Base-by-base conservation (phyloP, 53 echinoderm and acorn worm genomes). In the Stichopus horrens region DNA sequence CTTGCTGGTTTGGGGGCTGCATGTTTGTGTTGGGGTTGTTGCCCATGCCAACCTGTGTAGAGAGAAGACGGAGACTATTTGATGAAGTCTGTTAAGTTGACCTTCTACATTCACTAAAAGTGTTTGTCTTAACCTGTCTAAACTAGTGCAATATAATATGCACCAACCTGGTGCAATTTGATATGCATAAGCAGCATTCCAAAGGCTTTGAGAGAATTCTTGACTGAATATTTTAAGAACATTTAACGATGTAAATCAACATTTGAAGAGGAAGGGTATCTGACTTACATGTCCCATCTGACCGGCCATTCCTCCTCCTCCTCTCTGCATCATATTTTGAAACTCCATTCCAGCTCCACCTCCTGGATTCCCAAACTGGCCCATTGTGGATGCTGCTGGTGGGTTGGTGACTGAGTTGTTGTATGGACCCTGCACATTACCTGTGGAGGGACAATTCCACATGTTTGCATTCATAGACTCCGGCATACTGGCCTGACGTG, bases 241-340 rank as follows among this genome's bases (percentile, higher is more conserved):
- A 67, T 67, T 67, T 67, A 14, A 67, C 3, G 68, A 67, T 0
- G 68, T 67, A 67, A n/a, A 67, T 14, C n/a, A n/a, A 14, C n/a
- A 67, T 3, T 67, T 11, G n/a, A n/a, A 3, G 13, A 67, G 37
- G 37, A 37, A 37, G 37, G 37, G 37, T 37, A 5, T 5, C 4
- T 75, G 6, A 52, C 85, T 85, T 52, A 81, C 71, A 80, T 65
- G 59, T 80, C 80, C 76, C 83, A 89, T 71, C 80, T 79, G 79
- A 73, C 73, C 68, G 4, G 83, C 66, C 89, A 76, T 76, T 54
- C 20, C 79, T 5, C 83, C 83, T 83, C 91, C 83, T 7, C 86
- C 87, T 88, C 91, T 91, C 89, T 90, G 83, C 89, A 89, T 92
- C 83, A 88, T 92, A 89, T 92, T 94, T 57, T 92, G 95, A 60